Conservation (phyloP, 2,888 invertebrate genomes). For the Malthinus flaveolus region DNA sequence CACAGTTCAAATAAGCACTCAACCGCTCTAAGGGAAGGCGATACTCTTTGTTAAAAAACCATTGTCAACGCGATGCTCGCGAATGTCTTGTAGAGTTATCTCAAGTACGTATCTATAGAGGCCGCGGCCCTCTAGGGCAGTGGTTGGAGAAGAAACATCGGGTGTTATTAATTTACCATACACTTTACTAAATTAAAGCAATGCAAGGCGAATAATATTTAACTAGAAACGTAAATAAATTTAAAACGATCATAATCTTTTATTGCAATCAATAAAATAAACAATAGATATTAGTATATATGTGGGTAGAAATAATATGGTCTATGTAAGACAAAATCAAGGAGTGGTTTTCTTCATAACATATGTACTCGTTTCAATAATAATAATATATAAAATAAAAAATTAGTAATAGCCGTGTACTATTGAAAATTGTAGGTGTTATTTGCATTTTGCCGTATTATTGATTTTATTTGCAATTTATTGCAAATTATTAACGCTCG, state of each 20-base stretch:
- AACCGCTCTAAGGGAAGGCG: too few species aligned
- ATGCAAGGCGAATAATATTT: background rate
- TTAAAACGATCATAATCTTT: conserved; percentile 21
- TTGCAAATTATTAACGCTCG: background rate
- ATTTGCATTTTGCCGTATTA: conserved; percentile 44
- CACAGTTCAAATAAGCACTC: too few species aligned
- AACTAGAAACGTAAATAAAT: conserved; percentile 9
- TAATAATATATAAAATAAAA: conserved; percentile 49
- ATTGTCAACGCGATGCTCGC: too few species aligned
- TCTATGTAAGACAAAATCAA: conserved; percentile 41
- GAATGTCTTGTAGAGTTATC: too few species aligned
- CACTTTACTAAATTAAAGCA: too few species aligned
- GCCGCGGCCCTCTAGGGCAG: too few species aligned
- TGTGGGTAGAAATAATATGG: conserved; percentile 50
- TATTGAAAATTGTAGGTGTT: conserved; percentile 47
- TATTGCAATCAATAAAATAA: conserved; percentile 33
- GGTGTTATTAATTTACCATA: too few species aligned
- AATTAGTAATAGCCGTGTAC: conserved; percentile 51
- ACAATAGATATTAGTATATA: conserved; percentile 39
- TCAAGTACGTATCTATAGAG: too few species aligned
- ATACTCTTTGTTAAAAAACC: too few species aligned
- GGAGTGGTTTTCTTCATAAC: conserved; percentile 47
- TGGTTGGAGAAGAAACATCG: too few species aligned
- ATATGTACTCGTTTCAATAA: conserved; percentile 52
- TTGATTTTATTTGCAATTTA: conserved; percentile 1